Percentiles rank a stretch among this genome's conserved stretches.
phyloP scores from a whole-genome alignment of 2,113 vertebrate genomes.

The Pteronura brasiliensis region DNA sequence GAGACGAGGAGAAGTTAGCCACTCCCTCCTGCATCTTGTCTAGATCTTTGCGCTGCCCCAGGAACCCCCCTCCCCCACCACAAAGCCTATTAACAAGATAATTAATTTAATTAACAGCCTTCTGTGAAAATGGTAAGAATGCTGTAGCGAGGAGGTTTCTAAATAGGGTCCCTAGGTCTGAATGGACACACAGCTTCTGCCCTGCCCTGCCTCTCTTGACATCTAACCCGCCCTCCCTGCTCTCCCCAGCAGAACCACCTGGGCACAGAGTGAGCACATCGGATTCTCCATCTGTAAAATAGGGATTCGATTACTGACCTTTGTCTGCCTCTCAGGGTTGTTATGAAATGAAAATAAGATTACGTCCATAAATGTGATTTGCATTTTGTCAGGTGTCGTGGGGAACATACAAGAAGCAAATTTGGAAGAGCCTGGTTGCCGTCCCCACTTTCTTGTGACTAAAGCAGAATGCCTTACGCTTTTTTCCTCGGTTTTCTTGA shows the following conservation, averaged over 20 bases:
- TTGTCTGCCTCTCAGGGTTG: not conserved
- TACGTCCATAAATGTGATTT: not conserved
- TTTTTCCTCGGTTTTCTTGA: not conserved
- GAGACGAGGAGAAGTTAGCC: slow-evolving; percentile 47
- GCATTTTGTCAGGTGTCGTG: not conserved
- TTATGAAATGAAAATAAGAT: not conserved
- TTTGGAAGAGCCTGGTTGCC: not conserved
- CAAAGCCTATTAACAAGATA: slow-evolving; percentile 64
- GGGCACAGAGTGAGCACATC: not conserved
- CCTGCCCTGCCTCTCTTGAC: not conserved
- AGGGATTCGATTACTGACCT: not conserved
- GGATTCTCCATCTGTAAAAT: not conserved
- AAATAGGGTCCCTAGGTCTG: not conserved
- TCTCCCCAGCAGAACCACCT: not conserved
- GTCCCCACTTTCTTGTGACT: not conserved
- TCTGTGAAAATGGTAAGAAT: slow-evolving; percentile 59
- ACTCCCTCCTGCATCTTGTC: slow-evolving; percentile 61
- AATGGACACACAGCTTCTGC: not conserved
- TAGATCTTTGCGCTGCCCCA: slow-evolving; percentile 57
- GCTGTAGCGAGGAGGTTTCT: slow-evolving; percentile 47
- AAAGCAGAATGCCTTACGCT: not conserved
- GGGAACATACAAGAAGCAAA: not conserved
- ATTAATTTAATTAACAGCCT: slow-evolving; percentile 79
- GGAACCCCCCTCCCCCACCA: slow-evolving; percentile 66
- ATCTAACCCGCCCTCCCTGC: not conserved